phyloP scores from a whole-genome alignment of 1,140 invertebrate species.

The Kradibia gibbosae region DNA sequence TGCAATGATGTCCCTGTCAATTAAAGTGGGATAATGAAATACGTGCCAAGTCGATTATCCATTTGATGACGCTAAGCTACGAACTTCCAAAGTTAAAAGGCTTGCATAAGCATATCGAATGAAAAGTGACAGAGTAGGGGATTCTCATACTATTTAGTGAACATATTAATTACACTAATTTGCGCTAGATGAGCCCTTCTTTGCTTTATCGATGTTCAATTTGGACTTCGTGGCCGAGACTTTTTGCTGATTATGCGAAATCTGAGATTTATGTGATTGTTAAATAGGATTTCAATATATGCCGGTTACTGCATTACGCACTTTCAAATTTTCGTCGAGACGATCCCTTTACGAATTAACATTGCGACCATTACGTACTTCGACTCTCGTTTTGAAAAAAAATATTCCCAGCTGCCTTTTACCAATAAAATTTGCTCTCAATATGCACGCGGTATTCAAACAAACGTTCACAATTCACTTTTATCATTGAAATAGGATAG shows the following conservation, averaged over 20 bases:
- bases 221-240: constrained; percentile 3
- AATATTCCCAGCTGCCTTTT: too few relatives aligned
- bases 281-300: background rate
- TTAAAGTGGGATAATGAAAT: background rate
- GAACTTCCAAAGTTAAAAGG: constrained; percentile 58
- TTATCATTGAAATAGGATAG: too few relatives aligned
- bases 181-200: constrained; percentile 60
- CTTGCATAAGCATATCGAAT: constrained; percentile 54
- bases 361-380: too few relatives aligned
- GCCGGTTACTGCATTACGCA: too few relatives aligned
- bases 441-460: too few relatives aligned
- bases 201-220: constrained; percentile 17
- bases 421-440: too few relatives aligned
- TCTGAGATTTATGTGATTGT: background rate
- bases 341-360: too few relatives aligned
- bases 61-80: constrained; percentile 51
- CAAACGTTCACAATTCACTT: too few relatives aligned
- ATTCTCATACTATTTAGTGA: constrained; percentile 34
- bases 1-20: constrained; percentile 52
- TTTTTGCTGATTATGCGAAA: background rate
- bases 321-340: too few relatives aligned
- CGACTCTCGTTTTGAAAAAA: too few relatives aligned
- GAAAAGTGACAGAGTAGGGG: constrained; percentile 53
- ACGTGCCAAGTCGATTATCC: constrained; percentile 49
- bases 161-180: constrained; percentile 72